Percentiles rank a stretch among this genome's conserved stretches.
Evolutionary conservation across 2,113 vertebrate species (phyloP).

Genomic region (Anser cygnoides): DNA sequence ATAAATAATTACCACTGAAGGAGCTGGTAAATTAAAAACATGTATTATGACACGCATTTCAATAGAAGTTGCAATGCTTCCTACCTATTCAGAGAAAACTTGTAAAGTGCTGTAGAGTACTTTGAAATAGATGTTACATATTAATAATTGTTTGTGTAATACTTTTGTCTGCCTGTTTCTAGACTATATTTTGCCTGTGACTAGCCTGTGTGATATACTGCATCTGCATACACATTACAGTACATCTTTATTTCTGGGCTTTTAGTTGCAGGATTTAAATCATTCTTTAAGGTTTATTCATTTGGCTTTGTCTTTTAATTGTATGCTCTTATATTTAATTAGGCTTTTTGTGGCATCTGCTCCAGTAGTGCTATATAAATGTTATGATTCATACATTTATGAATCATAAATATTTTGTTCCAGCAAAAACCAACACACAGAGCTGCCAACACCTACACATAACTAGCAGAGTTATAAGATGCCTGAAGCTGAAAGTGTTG

Average conservation of each 20-base stretch:
- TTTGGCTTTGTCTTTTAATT: conserved; percentile 32
- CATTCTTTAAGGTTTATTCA: not conserved
- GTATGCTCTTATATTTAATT: conserved; percentile 31
- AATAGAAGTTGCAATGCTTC: not conserved
- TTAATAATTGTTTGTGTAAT: not conserved
- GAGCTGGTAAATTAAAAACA: not conserved
- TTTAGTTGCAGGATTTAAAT: not conserved
- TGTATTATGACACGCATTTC: not conserved
- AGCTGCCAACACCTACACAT: not conserved
- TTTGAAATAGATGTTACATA: not conserved
- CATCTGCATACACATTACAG: not conserved
- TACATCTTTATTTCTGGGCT: not conserved
- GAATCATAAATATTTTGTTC: conserved; percentile 47
- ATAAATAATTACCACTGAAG: conserved; percentile 24
- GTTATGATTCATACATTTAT: conserved; percentile 20
- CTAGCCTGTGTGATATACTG: not conserved
- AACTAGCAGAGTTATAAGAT: not conserved
- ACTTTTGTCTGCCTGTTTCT: not conserved
- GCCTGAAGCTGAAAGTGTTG: not conserved
- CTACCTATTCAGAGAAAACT: not conserved
- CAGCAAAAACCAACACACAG: not conserved
- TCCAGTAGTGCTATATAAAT: conserved; percentile 33
- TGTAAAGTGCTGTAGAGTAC: not conserved
- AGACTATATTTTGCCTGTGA: not conserved
- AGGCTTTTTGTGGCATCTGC: conserved; percentile 22